These are phyloP conservation scores for Pocota personata DNA, from an alignment of 2,888 invertebrate genomes.

Conservation along the genomic window DNA sequence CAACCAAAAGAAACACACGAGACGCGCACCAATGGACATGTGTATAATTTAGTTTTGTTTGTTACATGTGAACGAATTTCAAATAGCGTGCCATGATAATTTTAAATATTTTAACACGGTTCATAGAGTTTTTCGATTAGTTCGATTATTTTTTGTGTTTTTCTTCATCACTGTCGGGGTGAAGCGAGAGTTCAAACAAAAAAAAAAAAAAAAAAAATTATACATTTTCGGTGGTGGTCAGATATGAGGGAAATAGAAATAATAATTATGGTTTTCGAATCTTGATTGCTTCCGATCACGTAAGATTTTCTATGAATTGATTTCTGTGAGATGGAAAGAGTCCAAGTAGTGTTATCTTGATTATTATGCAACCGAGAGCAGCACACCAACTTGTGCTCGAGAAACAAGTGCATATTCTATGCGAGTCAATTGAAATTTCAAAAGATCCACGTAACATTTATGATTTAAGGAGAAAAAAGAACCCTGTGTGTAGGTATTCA, in stretches of 20 bases:
- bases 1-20: neutral
- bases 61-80: conserved; percentile 65
- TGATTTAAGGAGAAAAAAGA: conserved; percentile 32
- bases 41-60: conserved; percentile 18
- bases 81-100: conserved; percentile 72
- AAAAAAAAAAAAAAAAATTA: neutral
- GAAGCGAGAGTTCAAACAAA: conserved; percentile 56
- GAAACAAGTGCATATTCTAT: conserved; percentile 24
- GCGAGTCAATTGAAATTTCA: conserved; percentile 59
- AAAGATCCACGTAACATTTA: conserved; percentile 43
- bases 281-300: conserved; percentile 75
- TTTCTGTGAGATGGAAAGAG: neutral
- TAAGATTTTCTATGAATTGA: conserved; percentile 60
- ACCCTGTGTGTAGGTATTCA: neutral
- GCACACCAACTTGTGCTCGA: neutral
- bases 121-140: conserved; percentile 72
- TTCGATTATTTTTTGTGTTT: conserved; percentile 63
- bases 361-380: conserved; percentile 1
- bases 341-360: conserved; percentile 23
- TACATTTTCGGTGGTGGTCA: neutral
- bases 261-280: conserved; percentile 58
- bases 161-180: conserved; percentile 41
- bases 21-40: conserved; percentile 40
- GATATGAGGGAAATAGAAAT: conserved; percentile 13
- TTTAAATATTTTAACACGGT: conserved; percentile 70